Base-by-base conservation (phyloP, 2,113 vertebrate species). In the Marcusenius ussheri region DNA sequence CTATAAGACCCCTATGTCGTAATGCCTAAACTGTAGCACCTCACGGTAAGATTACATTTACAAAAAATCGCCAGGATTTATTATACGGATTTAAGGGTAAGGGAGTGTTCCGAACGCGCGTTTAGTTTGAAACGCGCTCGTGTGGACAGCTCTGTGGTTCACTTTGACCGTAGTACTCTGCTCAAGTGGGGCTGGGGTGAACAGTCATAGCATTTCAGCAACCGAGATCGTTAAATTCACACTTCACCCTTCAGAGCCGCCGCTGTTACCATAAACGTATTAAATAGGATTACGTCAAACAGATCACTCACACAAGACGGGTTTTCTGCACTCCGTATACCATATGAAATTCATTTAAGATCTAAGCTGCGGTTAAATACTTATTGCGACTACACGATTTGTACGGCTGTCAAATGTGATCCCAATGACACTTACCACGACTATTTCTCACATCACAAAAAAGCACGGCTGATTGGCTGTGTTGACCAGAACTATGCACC, bases 21-120 rank as follows among this genome's bases (percentile, higher is more conserved):
- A 87, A 89, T 88, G 74, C 10, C 45, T 83, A 83, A 2, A 83
- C 10, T 11, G 50, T 83, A 89, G 88, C 70, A 83, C 88, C 88
- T 89, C 74, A 53, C 47, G 19, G 49, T 56, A 66, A 53, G 5
- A 53, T 83, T 27, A 53, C 88, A 56, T 89, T 83, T 89, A 53
- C 24, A 74, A 21, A 88, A 56, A 89, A 89, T 21, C 8, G 27
- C 21, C 70, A 89, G 27, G 70, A 80, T 24, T 31, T 53, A 89
- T 19, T 70, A 19, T 8, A 77, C 35, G 45, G 58, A 50, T 62
- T 88, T 70, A 2, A 53, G 21, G 2, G 49, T 47, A 31, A 87
- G 27, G 5, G 13, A 6, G 15, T 88, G 49, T 31, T n/a, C 70
- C 13, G 45, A 24, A 21, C 19, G 11, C 3, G 15, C 21, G n/a